Conservation (phyloP, 2,113 vertebrate species). For the Hemiprocne comata region DNA sequence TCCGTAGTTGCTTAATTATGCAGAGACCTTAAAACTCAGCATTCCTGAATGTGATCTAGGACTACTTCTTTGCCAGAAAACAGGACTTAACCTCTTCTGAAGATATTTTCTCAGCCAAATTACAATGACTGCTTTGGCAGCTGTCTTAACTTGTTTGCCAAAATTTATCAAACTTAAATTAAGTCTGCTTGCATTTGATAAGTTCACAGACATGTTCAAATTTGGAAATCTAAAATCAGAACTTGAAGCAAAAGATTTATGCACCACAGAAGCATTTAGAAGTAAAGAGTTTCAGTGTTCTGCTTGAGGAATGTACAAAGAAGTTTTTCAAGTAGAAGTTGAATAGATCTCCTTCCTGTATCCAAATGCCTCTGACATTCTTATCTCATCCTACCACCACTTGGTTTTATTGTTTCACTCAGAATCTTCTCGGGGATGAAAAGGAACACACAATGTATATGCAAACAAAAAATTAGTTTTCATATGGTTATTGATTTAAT, state of each 20-base stretch:
- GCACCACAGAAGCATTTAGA: neutral
- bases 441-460: neutral
- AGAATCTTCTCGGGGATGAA: neutral
- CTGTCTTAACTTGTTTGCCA: conserved; percentile 21
- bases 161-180: conserved; percentile 38
- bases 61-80: neutral
- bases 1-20: conserved; percentile 5
- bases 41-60: neutral
- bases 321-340: neutral
- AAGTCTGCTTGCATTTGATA: conserved; percentile 7
- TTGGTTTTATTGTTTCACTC: neutral
- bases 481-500: neutral
- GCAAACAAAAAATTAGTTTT: neutral
- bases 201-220: conserved; percentile 31
- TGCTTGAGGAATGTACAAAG: neutral
- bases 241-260: conserved; percentile 20
- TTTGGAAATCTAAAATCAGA: conserved; percentile 39
- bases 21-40: conserved; percentile 3
- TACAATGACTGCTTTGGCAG: neutral
- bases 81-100: conserved; percentile 23
- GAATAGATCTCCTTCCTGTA: neutral
- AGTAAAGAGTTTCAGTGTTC: neutral
- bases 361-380: neutral
- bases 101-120: conserved; percentile 44
- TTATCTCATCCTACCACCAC: neutral